These are phyloP conservation scores for Crotalus helleri DNA, from an alignment of 2,113 vertebrate genomes.

Conservation along the genomic window DNA sequence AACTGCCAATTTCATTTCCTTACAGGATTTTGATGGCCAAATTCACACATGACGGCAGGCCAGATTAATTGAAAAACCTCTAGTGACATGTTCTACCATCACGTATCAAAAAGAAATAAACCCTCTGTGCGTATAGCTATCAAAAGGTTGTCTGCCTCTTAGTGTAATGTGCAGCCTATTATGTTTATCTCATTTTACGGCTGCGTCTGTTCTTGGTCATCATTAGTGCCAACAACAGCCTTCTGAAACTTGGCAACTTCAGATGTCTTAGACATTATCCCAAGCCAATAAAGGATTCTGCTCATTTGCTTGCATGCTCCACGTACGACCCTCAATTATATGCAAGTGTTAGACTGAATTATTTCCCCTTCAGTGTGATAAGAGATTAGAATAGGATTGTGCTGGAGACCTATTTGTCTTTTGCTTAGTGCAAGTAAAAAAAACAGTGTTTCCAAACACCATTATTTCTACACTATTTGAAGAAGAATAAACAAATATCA, in stretches of 20 bases:
- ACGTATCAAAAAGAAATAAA: background rate
- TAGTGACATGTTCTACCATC: background rate
- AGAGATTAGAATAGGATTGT: background rate
- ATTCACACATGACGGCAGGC: background rate
- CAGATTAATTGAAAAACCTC: background rate
- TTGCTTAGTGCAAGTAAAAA: background rate
- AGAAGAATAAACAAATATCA: background rate
- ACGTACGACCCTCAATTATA: background rate
- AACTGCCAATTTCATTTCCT: background rate
- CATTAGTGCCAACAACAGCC: background rate
- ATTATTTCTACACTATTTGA: background rate
- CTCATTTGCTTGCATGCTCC: background rate
- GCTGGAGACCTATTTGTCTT: background rate
- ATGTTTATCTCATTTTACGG: background rate
- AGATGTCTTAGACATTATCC: background rate
- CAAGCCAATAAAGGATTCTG: background rate
- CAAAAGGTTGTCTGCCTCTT: background rate
- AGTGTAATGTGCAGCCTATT: background rate
- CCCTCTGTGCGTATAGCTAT: background rate
- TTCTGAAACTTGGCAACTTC: background rate
- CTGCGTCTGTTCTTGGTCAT: background rate
- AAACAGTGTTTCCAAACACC: background rate
- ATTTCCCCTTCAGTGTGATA: background rate
- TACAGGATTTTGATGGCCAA: background rate
- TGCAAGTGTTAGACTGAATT: background rate